Evolutionary conservation across 2,113 vertebrate genomes (phyloP).

Genomic region (Gila orcuttii): DNA sequence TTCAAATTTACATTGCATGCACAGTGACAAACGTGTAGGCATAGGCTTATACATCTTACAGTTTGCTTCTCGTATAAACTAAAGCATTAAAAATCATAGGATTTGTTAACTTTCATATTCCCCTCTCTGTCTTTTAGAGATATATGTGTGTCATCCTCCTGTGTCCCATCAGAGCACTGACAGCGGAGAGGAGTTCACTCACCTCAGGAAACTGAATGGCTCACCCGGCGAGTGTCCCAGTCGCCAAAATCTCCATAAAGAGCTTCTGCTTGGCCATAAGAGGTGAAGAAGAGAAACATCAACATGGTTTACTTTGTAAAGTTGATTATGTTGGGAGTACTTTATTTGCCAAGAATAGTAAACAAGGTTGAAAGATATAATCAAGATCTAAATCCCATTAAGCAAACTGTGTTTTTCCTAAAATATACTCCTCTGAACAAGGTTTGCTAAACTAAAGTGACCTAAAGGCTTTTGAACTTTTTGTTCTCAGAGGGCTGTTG

Average conservation of each 20-base stretch:
- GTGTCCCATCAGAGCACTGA: conserved; percentile 52
- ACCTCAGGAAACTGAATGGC: conserved; percentile 72
- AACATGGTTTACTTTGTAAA: neutral
- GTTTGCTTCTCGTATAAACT: neutral
- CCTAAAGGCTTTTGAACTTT: neutral
- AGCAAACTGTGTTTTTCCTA: neutral
- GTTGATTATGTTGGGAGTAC: neutral
- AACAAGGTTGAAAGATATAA: neutral
- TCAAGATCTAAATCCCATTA: neutral
- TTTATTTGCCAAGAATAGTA: neutral
- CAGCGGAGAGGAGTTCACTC: conserved; percentile 56
- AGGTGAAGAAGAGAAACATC: conserved; percentile 62
- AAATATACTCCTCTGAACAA: neutral
- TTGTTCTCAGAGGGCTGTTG: conserved; percentile 69
- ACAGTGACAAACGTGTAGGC: neutral
- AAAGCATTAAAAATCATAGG: neutral
- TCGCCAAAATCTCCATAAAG: conserved; percentile 76
- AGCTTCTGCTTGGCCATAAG: conserved; percentile 81
- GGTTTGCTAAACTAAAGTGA: neutral
- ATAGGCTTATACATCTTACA: neutral
- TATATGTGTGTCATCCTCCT: neutral
- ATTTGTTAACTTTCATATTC: neutral
- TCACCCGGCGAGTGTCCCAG: conserved; percentile 64
- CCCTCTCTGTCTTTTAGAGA: conserved; percentile 59
- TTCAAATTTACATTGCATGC: neutral